Evolutionary conservation across 1,140 invertebrate genomes (phyloP).

Genomic region (Colletes gigas): DNA sequence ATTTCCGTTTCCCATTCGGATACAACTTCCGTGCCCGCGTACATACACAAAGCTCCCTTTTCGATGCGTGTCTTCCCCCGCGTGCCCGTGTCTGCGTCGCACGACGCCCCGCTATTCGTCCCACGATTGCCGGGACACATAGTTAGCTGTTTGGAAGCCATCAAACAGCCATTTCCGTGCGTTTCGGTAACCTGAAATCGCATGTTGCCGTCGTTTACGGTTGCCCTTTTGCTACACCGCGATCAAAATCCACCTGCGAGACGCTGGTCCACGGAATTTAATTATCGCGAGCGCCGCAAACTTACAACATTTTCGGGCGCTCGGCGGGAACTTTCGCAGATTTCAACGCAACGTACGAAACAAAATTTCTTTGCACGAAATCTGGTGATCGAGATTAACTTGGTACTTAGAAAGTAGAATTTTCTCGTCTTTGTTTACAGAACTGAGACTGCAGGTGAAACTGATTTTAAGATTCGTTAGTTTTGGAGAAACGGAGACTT

Average conservation of each 20-base stretch:
- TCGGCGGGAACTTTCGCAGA: too few relatives aligned
- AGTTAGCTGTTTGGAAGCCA: constrained; percentile 14
- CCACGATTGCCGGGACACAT: neutral
- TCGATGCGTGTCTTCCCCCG: neutral
- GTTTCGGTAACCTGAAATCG: neutral
- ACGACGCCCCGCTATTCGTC: neutral
- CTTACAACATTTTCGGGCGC: too few relatives aligned
- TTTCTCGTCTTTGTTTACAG: too few relatives aligned
- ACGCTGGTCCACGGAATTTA: neutral
- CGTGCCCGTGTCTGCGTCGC: neutral
- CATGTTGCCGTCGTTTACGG: neutral
- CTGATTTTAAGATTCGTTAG: too few relatives aligned
- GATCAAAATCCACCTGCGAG: neutral
- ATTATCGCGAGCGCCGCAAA: neutral
- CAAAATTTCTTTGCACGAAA: too few relatives aligned
- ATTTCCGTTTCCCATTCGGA: neutral
- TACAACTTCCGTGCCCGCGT: neutral
- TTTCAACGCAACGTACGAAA: too few relatives aligned
- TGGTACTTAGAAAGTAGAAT: too few relatives aligned
- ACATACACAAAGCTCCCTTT: neutral
- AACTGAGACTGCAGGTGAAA: too few relatives aligned
- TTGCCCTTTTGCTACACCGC: too few relatives aligned
- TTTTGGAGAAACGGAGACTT: too few relatives aligned
- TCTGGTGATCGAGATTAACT: too few relatives aligned
- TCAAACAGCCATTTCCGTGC: constrained; percentile 10